A percentile compares a stretch with the other conserved stretches of the same genome.
Conservation (phyloP, 1,140 invertebrate genomes). For the Aphelenchoides fujianensis region DNA sequence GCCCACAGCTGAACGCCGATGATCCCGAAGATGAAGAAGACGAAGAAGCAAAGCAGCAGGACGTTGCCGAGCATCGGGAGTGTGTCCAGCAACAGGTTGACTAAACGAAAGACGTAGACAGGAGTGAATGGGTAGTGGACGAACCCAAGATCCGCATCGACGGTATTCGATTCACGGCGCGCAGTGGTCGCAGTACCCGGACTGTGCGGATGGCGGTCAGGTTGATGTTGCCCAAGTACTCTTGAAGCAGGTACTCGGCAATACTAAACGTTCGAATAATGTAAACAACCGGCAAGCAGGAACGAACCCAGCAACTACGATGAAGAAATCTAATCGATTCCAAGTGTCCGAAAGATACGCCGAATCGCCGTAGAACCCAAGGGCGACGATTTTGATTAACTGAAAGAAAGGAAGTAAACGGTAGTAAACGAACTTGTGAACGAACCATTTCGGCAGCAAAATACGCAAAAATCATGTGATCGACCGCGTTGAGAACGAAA, state of each 20-base stretch:
- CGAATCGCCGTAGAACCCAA: slow-evolving; percentile 90
- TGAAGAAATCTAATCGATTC: slow-evolving; percentile 96
- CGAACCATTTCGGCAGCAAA: slow-evolving; percentile 72
- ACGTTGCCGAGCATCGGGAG: slow-evolving; percentile 98
- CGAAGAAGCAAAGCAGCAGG: slow-evolving; percentile 95
- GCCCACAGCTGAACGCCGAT: slow-evolving; percentile 99
- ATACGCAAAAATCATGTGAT: slow-evolving; percentile 97
- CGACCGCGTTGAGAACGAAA: slow-evolving; percentile 86
- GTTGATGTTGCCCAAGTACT: slow-evolving; percentile 85
- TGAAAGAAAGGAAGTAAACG: slow-evolving; percentile 62
- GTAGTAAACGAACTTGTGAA: not conserved
- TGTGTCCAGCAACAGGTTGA: slow-evolving; percentile 83
- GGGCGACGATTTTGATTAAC: slow-evolving; percentile 96
- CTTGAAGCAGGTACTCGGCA: slow-evolving; percentile 87
- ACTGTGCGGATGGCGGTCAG: slow-evolving; percentile 95
- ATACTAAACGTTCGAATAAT: slow-evolving; percentile 68
- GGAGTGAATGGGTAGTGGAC: slow-evolving; percentile 9
- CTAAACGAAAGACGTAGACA: slow-evolving; percentile 36
- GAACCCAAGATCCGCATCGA: slow-evolving; percentile 74
- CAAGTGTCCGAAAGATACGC: slow-evolving; percentile 93
- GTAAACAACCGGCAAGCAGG: slow-evolving; percentile 5
- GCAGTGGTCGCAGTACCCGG: slow-evolving; percentile 84
- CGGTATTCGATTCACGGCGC: slow-evolving; percentile 98
- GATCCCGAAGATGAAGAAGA: slow-evolving; percentile 99
- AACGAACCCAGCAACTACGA: slow-evolving; percentile 87